These are phyloP conservation scores for Zaprionus inermis DNA, from an alignment of 1,140 invertebrate genomes.

Conservation along the genomic window DNA sequence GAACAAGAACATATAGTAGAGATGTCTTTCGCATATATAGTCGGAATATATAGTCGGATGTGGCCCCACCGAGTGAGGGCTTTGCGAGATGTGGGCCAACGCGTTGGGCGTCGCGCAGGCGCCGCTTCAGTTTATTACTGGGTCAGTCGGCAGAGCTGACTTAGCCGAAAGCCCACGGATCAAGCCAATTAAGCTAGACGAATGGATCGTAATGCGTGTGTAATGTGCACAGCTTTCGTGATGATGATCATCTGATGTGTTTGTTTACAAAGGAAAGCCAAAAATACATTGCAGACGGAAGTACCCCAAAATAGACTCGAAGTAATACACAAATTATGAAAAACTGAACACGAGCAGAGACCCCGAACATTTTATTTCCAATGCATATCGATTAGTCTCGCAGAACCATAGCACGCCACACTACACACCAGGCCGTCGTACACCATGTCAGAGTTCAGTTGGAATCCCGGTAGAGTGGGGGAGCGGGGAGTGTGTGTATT, in stretches of 20 bases:
- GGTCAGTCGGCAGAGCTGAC: conserved; percentile 20
- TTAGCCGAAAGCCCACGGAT: neutral
- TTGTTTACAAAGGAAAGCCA: conserved; percentile 36
- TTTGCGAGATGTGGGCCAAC: conserved; percentile 38
- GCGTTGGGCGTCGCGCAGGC: conserved; percentile 42
- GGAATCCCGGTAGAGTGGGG: too few relatives aligned
- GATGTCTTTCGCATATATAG: neutral
- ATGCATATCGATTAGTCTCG: conserved; percentile 62
- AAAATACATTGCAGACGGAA: conserved; percentile 50
- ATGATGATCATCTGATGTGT: neutral
- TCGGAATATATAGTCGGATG: neutral
- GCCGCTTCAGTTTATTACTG: conserved; percentile 27
- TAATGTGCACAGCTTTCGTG: conserved; percentile 6
- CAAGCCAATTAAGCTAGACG: conserved; percentile 5
- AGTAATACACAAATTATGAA: conserved; percentile 52
- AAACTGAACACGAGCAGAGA: conserved; percentile 7
- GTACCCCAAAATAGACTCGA: conserved; percentile 51
- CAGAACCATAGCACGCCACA: conserved; percentile 15
- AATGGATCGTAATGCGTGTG: neutral
- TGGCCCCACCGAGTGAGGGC: conserved; percentile 53
- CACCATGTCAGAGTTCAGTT: neutral
- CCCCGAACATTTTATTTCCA: conserved; percentile 18
- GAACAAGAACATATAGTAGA: neutral
- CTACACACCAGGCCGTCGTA: too few relatives aligned
- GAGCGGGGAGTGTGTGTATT: conserved; percentile 16